Base-by-base conservation (phyloP, 2,888 invertebrate genomes). In the Notodonta dromedarius region DNA sequence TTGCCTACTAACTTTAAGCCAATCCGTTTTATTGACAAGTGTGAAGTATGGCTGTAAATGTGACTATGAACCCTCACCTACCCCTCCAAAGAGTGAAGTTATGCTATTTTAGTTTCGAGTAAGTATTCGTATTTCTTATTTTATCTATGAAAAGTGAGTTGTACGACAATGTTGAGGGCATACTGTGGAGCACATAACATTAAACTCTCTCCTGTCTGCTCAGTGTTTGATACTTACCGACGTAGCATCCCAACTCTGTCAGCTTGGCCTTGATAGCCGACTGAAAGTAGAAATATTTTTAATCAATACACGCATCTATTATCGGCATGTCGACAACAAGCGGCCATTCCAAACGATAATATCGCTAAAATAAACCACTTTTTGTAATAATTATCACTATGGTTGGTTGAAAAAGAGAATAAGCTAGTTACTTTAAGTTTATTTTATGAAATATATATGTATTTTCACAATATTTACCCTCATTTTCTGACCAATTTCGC, bases 191-290 rank as follows among this genome's bases (percentile, higher is more conserved):
- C 24, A 24, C 24, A 24, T 24, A 24, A 24, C 24, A 24, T 24
- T 24, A 24, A 24, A 24, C 24, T 24, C 24, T 24, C 24, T 24
- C 24, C 24, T 24, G 24, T 24, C 24, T 24, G 24, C 24, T 24
- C 24, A 24, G 24, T 24, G 24, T 24, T 24, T 44, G 12, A n/a
- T 61, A 94, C 96, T 95, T 93, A 96, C 96, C 97, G 66, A 98
- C 98, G 89, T 98, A 98, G 63, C 98, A 97, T 24, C 98, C 98
- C 60, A 99, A 91, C 91, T 99, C 99, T 69, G 98, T 95, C 59
- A 99, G 94, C 90, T 99, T 99, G 50, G 98, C 98, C 89, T 98
- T 98, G 74, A 99, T 98, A 48, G 99, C 99, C 73, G 98, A 97
- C 98, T 99, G 91, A 64, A 94, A 83, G 79, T 77, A 74, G 40